Conservation (phyloP, 2,113 vertebrate species). For the Xenopus borealis region DNA sequence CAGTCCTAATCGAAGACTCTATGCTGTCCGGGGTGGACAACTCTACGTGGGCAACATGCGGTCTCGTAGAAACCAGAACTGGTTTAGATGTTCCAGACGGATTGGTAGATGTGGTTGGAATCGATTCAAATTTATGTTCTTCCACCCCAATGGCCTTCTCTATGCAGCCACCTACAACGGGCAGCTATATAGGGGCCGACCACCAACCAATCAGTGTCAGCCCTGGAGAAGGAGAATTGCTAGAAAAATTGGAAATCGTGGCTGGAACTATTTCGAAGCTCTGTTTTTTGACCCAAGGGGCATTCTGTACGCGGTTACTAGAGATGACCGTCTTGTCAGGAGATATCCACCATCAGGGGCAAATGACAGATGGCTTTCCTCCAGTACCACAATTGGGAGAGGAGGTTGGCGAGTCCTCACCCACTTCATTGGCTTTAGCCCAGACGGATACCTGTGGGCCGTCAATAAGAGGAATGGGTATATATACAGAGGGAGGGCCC, state of each 20-base stretch:
- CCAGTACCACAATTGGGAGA: background rate
- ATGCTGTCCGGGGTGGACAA: background rate
- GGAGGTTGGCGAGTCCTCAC: background rate
- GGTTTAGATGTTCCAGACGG: background rate
- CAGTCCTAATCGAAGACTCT: background rate
- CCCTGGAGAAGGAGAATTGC: background rate
- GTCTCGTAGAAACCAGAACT: background rate
- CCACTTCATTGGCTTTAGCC: background rate
- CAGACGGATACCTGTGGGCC: constrained; percentile 10
- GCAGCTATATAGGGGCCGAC: constrained; percentile 2
- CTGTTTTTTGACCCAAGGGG: background rate
- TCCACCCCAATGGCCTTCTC: background rate
- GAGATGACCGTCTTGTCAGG: background rate
- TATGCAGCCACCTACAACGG: background rate
- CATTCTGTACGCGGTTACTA: background rate
- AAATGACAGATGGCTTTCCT: background rate
- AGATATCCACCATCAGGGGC: background rate
- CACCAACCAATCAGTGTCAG: background rate
- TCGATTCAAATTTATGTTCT: background rate
- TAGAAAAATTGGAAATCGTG: background rate
- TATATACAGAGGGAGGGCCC: background rate
- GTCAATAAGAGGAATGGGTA: background rate
- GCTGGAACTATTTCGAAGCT: background rate
- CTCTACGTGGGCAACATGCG: background rate
- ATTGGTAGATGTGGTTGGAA: constrained; percentile 1